A percentile compares a stretch with the other conserved stretches of the same genome.
Conservation (phyloP, 1,140 invertebrate genomes). For the Drosophila rufa region DNA sequence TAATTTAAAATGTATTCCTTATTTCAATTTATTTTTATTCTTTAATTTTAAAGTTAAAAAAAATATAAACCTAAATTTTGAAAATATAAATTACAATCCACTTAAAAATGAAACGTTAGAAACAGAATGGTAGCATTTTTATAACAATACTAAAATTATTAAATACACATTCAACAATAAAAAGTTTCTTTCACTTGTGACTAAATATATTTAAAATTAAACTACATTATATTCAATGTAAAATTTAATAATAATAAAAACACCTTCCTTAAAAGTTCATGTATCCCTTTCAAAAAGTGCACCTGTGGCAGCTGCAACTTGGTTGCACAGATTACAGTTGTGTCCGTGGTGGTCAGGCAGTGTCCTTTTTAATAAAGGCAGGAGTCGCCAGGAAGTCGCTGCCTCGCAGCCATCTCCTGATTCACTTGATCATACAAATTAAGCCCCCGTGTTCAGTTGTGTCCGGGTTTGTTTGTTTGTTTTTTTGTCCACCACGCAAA, state of each 20-base stretch:
- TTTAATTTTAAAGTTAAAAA: neutral
- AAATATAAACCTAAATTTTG: neutral
- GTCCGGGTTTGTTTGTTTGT: slow-evolving; percentile 39
- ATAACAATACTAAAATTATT: no score
- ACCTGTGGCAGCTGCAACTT: slow-evolving; percentile 51
- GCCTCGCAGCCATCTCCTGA: slow-evolving; percentile 18
- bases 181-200: no score
- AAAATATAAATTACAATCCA: no score
- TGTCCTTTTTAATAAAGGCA: slow-evolving; percentile 78
- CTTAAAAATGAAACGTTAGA: no score
- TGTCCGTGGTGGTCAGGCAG: slow-evolving; percentile 45
- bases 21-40: neutral
- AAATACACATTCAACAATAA: no score
- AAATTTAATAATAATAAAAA: no score
- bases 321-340: slow-evolving; percentile 66
- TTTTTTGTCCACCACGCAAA: slow-evolving; percentile 32
- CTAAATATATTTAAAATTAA: no score
- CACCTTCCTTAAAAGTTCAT: neutral
- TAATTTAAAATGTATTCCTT: no score
- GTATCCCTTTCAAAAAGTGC: neutral
- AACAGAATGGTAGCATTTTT: no score
- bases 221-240: no score
- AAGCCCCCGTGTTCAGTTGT: slow-evolving; percentile 66
- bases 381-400: slow-evolving; percentile 26
- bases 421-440: slow-evolving; percentile 74